Percentiles rank a stretch among this genome's conserved stretches.
Evolutionary conservation across 2,797 vertebrate genomes (phyloP).

Genomic region (Notoglanidium macrostoma): DNA sequence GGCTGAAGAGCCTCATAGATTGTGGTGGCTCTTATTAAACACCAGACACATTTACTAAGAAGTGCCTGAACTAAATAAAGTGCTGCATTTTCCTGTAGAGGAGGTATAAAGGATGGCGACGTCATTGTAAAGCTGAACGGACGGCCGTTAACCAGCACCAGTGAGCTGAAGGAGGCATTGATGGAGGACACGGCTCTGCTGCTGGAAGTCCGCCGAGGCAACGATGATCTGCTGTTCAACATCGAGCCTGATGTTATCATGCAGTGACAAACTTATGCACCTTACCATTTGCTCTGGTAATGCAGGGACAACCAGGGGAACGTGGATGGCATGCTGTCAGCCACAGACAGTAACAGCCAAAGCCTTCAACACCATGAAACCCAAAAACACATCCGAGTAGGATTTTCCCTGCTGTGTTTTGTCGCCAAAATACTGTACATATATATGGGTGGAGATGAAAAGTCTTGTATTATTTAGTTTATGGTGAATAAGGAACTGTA

Average conservation of each 20-base stretch:
- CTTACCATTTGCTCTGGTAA: slow-evolving; percentile 20
- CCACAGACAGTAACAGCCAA: slow-evolving; percentile 26
- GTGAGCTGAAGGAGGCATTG: slow-evolving; percentile 88
- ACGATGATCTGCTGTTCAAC: slow-evolving; percentile 92
- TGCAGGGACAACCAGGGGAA: slow-evolving; percentile 14
- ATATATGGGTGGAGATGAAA: slow-evolving; percentile 21
- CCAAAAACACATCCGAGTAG: slow-evolving; percentile 16
- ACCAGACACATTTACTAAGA: background rate
- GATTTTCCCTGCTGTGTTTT: slow-evolving; percentile 19
- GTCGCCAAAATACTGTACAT: slow-evolving; percentile 20
- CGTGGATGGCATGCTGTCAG: background rate
- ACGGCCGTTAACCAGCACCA: slow-evolving; percentile 78
- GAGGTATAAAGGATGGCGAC: slow-evolving; percentile 89
- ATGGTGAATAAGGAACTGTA: slow-evolving; percentile 36
- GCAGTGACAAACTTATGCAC: slow-evolving; percentile 69
- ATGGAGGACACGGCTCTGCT: slow-evolving; percentile 85
- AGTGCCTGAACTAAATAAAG: background rate
- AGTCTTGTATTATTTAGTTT: slow-evolving; percentile 24
- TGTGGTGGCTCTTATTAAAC: background rate
- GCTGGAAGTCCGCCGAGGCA: slow-evolving; percentile 88
- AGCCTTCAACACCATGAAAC: slow-evolving; percentile 32
- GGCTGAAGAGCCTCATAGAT: background rate
- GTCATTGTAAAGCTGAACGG: slow-evolving; percentile 93
- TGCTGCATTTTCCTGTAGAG: slow-evolving; percentile 65
- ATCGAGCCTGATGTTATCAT: slow-evolving; percentile 88